Evolutionary conservation across 1,140 invertebrate genomes (phyloP).

Genomic region (Drosophila nigrodunni): DNA sequence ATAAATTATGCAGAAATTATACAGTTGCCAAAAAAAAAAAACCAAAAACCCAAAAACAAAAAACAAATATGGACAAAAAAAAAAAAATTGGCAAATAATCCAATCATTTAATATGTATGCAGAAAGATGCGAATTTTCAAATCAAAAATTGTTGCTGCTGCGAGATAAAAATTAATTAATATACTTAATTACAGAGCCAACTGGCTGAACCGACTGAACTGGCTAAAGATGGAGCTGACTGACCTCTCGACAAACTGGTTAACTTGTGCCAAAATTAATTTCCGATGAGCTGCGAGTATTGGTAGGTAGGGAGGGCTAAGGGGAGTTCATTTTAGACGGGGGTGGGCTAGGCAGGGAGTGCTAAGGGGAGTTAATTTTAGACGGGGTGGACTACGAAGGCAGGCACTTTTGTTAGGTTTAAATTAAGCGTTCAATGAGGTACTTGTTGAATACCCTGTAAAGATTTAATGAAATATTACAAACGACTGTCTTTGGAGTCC

Average conservation of each 20-base stretch:
- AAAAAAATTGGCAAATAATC: conserved; percentile 52
- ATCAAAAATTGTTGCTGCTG: conserved; percentile 24
- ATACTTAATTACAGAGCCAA: conserved; percentile 72
- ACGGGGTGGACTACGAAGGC: background rate
- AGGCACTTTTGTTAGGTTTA: too few species aligned
- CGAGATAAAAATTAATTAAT: conserved; percentile 71
- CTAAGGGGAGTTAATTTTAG: conserved; percentile 14
- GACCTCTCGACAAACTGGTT: conserved; percentile 56
- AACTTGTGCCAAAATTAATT: conserved; percentile 65
- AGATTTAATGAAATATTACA: too few species aligned
- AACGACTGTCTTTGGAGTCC: background rate
- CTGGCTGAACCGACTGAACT: conserved; percentile 19
- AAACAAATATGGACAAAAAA: too few species aligned
- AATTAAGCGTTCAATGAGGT: too few species aligned
- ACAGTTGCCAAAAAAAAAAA: conserved; percentile 16
- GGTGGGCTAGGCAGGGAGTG: background rate
- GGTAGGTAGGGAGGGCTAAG: conserved; percentile 8
- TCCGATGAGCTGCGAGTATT: conserved; percentile 27
- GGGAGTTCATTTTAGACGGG: conserved; percentile 2
- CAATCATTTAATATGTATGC: conserved; percentile 33
- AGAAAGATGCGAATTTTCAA: conserved; percentile 24
- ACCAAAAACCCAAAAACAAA: too few species aligned
- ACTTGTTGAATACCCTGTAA: too few species aligned
- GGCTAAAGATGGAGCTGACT: conserved; percentile 20
- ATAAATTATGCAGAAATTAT: conserved; percentile 73